Percentiles rank a stretch among this genome's conserved stretches.
These are phyloP conservation scores for Dendrocincla tyrannina DNA, from an alignment of 2,797 vertebrate genomes.

Conservation along the genomic window DNA sequence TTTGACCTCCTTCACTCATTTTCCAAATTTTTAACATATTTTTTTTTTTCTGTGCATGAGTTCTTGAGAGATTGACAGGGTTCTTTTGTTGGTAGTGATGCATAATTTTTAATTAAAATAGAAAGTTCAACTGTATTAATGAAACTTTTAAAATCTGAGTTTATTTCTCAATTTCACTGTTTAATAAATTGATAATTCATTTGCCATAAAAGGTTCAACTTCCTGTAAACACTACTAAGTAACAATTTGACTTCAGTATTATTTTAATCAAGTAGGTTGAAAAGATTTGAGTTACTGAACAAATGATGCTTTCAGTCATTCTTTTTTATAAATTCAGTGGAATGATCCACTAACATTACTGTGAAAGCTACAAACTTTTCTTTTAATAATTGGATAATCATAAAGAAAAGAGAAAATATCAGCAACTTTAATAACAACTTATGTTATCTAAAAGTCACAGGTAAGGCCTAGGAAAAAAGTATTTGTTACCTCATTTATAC, in stretches of 20 bases:
- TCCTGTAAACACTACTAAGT: background rate
- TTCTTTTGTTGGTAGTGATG: accelerated
- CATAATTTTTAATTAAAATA: background rate
- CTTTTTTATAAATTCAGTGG: background rate
- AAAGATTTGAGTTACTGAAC: background rate
- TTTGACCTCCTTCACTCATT: background rate
- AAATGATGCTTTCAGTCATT: background rate
- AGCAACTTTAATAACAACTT: background rate
- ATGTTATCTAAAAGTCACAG: background rate
- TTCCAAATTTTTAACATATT: background rate
- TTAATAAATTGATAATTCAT: background rate
- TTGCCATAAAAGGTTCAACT: background rate
- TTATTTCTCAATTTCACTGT: background rate
- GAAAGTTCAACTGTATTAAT: background rate
- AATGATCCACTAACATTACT: background rate
- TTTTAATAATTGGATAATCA: background rate
- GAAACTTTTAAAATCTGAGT: background rate
- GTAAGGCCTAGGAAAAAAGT: background rate
- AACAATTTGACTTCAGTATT: background rate
- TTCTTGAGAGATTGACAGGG: background rate
- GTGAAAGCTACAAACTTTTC: background rate
- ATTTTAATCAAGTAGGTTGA: background rate
- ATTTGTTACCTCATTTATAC: background rate
- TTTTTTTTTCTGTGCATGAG: background rate
- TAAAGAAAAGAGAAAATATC: background rate